phyloP scores from a whole-genome alignment of 92 coral and sea anemone genomes.

The Epizoanthus rinbou region DNA sequence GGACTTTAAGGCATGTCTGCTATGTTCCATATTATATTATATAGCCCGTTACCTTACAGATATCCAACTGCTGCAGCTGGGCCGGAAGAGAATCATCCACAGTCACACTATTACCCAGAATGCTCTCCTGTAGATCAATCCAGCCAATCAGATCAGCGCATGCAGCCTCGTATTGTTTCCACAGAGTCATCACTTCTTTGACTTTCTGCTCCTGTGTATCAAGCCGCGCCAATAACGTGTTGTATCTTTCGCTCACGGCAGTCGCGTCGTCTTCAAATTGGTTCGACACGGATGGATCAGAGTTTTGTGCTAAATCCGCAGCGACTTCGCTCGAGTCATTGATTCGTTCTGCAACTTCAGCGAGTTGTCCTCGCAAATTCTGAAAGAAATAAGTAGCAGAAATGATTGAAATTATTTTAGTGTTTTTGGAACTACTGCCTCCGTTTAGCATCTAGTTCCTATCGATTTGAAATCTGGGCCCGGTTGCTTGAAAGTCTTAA shows the following conservation, averaged over 20 bases:
- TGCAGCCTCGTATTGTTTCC: slow-evolving; percentile 87
- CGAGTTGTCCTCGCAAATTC: slow-evolving; percentile 65
- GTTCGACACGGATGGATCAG: slow-evolving; percentile 74
- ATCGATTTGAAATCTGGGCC: too few species aligned
- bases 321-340: slow-evolving; percentile 81
- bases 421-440: too few species aligned
- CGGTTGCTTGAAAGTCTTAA: too few species aligned
- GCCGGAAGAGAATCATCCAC: slow-evolving; percentile 66
- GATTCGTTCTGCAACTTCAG: slow-evolving; percentile 71
- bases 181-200: slow-evolving; percentile 50
- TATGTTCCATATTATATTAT: neutral
- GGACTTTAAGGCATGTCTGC: too few species aligned
- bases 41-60: slow-evolving; percentile 69
- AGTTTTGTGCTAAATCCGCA: slow-evolving; percentile 75
- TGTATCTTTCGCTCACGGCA: slow-evolving; percentile 70
- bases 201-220: slow-evolving; percentile 62
- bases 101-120: slow-evolving; percentile 63
- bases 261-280: slow-evolving; percentile 73
- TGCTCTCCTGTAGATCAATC: slow-evolving; percentile 76
- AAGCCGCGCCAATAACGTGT: slow-evolving; percentile 58
- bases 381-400: neutral
- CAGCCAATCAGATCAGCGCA: slow-evolving; percentile 81
- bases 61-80: slow-evolving; percentile 82
- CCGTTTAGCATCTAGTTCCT: too few species aligned
- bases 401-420: too few species aligned